A percentile compares a stretch with the other conserved stretches of the same genome.
Evolutionary conservation across 2,888 invertebrate species (phyloP).

Genomic region (Timema podura): DNA sequence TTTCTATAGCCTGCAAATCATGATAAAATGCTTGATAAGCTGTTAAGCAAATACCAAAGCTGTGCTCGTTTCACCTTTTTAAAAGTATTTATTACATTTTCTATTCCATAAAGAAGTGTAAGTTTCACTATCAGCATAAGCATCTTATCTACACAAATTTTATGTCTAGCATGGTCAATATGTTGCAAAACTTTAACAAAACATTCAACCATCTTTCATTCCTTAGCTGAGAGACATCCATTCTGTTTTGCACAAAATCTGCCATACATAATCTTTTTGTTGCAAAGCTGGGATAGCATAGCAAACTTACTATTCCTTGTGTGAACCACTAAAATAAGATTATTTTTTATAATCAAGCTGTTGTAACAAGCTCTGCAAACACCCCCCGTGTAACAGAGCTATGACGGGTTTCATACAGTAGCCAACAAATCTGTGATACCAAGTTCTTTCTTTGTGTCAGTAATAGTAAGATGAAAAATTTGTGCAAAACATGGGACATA

Average conservation of each 20-base stretch:
- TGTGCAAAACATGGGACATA: constrained; percentile 17
- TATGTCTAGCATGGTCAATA: background rate
- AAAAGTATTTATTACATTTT: background rate
- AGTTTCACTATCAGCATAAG: constrained; percentile 13
- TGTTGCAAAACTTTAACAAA: constrained; percentile 8
- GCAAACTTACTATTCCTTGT: constrained; percentile 17
- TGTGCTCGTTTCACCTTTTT: background rate
- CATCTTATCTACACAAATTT: constrained; percentile 13
- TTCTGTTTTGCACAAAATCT: constrained; percentile 10
- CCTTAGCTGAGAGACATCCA: constrained; percentile 14
- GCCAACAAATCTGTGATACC: background rate
- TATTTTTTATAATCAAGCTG: background rate
- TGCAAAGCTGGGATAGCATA: constrained; percentile 3
- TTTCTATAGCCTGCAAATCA: background rate
- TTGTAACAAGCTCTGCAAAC: background rate
- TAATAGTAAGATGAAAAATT: constrained; percentile 9
- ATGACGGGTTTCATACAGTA: background rate
- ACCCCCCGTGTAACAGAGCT: constrained; percentile 10
- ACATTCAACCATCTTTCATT: constrained; percentile 3
- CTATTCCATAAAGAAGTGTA: constrained; percentile 10
- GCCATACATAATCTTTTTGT: constrained; percentile 12
- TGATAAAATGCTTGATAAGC: background rate
- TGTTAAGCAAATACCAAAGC: background rate
- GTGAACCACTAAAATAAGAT: constrained; percentile 1
- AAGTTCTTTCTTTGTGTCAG: background rate